phyloP scores from a whole-genome alignment of 2,113 vertebrate species.

The Chiloscyllium plagiosum region DNA sequence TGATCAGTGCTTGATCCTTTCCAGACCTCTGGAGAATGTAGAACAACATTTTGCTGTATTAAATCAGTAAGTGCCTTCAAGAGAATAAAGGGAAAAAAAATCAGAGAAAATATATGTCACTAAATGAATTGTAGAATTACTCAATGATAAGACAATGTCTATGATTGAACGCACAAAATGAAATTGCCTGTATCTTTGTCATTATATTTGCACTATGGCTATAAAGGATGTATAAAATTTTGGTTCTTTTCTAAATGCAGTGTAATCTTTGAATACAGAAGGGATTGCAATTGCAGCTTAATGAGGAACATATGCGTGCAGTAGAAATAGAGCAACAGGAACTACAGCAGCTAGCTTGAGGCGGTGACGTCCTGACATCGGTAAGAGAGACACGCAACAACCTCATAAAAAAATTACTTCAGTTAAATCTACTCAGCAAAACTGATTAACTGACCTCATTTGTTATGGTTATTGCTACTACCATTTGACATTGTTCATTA shows the following conservation, averaged over 20 bases:
- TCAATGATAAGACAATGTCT: neutral
- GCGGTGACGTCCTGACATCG: neutral
- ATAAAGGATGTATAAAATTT: neutral
- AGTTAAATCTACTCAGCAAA: conserved; percentile 20
- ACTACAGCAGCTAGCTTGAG: conserved; percentile 20
- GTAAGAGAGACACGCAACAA: neutral
- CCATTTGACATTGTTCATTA: neutral
- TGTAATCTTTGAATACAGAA: conserved; percentile 1
- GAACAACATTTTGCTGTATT: neutral
- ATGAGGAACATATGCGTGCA: conserved; percentile 1
- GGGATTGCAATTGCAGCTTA: neutral
- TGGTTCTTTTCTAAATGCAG: neutral
- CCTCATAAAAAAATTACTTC: neutral
- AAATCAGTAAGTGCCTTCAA: neutral
- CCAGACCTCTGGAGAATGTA: neutral
- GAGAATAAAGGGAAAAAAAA: neutral
- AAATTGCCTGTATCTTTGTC: neutral
- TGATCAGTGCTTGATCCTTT: neutral
- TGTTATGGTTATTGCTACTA: neutral
- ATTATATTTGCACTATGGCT: neutral
- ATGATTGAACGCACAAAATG: neutral
- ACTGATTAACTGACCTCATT: neutral
- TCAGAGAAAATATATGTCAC: neutral
- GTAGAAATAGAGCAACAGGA: conserved; percentile 13
- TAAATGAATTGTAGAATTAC: neutral